phyloP scores from a whole-genome alignment of 30 jellyfish, hydroid and myxozoan genomes.

The Hydractinia symbiolongicarpus region DNA sequence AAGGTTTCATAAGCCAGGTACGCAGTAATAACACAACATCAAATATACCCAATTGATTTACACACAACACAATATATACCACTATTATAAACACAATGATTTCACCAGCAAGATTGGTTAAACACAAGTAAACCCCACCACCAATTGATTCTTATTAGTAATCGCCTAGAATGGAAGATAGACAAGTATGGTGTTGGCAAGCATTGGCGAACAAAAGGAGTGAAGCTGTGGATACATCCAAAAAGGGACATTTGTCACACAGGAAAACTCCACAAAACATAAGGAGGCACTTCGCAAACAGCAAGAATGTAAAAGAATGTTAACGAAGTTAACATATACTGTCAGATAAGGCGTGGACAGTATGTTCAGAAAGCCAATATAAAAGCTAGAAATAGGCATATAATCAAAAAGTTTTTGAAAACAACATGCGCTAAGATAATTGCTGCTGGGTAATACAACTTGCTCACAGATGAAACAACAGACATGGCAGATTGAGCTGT shows the following conservation, averaged over 20 bases:
- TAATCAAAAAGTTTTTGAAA: conserved; percentile 11
- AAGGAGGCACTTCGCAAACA: conserved; percentile 7
- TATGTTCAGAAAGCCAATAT: neutral
- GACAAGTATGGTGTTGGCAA: conserved; percentile 17
- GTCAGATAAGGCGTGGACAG: neutral
- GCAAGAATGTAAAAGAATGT: neutral
- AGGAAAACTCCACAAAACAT: neutral
- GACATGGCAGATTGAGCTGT: conserved; percentile 8
- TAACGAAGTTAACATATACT: conserved; percentile 11
- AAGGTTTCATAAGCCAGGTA: no score
- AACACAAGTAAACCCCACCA: no score
- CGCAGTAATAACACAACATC: no score
- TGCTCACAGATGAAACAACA: neutral
- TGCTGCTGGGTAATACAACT: neutral
- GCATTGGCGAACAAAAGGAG: conserved; percentile 18
- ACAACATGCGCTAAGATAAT: neutral
- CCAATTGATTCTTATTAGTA: no score
- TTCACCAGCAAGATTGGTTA: no score
- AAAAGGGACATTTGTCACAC: conserved; percentile 23
- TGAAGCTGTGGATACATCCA: conserved; percentile 6
- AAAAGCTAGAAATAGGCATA: neutral
- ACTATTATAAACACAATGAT: no score
- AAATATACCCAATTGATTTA: no score
- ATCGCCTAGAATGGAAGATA: no score
- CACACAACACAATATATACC: no score